phyloP scores from a whole-genome alignment of 2,797 vertebrate species.

The Sebastes elongatus region DNA sequence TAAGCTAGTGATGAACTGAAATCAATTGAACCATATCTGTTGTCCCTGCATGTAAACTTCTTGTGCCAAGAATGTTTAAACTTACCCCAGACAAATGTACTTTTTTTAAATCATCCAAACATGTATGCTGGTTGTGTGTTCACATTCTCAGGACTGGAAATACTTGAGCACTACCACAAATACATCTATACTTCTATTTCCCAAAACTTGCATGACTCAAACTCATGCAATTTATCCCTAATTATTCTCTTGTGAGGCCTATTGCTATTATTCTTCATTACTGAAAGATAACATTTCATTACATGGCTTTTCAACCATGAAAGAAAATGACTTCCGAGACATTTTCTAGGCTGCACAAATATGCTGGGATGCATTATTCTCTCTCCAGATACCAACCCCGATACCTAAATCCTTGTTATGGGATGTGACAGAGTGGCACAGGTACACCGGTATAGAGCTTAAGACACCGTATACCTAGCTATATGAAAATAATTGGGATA shows the following conservation, averaged over 20 bases:
- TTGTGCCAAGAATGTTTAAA: not conserved
- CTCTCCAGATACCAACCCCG: not conserved
- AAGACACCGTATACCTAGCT: not conserved
- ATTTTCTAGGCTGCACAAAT: not conserved
- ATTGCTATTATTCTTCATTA: constrained; percentile 23
- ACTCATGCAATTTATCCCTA: not conserved
- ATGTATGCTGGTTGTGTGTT: not conserved
- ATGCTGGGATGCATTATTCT: not conserved
- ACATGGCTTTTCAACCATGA: constrained; percentile 2
- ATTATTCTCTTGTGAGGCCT: not conserved
- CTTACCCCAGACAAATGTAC: not conserved
- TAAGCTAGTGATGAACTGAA: no score
- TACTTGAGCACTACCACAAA: not conserved
- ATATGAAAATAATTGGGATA: not conserved
- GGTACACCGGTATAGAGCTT: not conserved
- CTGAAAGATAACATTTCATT: constrained; percentile 21
- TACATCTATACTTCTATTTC: not conserved
- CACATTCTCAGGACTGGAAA: not conserved
- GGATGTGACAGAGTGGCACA: not conserved
- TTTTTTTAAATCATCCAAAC: not conserved
- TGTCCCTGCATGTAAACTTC: not conserved
- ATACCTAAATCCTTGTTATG: not conserved
- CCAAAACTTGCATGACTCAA: not conserved
- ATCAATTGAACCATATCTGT: not conserved
- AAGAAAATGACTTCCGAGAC: not conserved